Base-by-base conservation (phyloP, 30 jellyfish, hydroid and myxozoan genomes). In the Cassiopea xamachana region DNA sequence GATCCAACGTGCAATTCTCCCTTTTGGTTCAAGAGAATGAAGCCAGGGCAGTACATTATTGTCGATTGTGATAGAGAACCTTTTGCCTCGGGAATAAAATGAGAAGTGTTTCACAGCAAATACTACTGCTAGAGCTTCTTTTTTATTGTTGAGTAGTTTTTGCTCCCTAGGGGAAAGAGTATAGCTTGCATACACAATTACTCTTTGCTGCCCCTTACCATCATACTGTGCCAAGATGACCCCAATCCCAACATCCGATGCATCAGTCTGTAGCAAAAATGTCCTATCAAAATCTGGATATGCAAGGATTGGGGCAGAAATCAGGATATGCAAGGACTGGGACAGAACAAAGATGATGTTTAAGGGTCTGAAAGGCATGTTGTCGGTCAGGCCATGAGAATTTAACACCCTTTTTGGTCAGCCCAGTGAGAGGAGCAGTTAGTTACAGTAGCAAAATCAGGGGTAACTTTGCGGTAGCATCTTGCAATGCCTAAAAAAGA, bases 41-140 rank as follows among this genome's bases (percentile, higher is more conserved):
- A 90, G 95, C 94, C 94, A 90, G 80, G 60, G 76, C 64, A 83
- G 73, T 13, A 96, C 90, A 77, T 85, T 79, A 84, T 90, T 94
- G 91, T 90, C 97, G 6, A 96, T 90, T 2, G 13, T 55, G n/a
- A 84, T 13, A n/a, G 39, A 13, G 76, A 69, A 83, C 43, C 60
- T 67, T 19, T 69, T 43, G 60, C 97, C 96, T 18, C 46, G 58
- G 43, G 84, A 58, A 46, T 90, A 90, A 47, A 58, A 46, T 84
- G 68, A 27, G 47, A 27, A 61, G 60, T 55, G 7, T 61, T 85
- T 80, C 6, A 47, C n/a, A 78, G 39, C 96, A 46, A 44, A 9
- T 7, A 90, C 77, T 18, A 90, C 73, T 2, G 96, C 95, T 58
- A 84, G 85, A 16, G 74, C 81, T 72, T 84, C 97, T 82, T 90